These are phyloP conservation scores for Eolophus roseicapilla DNA, from an alignment of 2,113 vertebrate species.

Conservation along the genomic window DNA sequence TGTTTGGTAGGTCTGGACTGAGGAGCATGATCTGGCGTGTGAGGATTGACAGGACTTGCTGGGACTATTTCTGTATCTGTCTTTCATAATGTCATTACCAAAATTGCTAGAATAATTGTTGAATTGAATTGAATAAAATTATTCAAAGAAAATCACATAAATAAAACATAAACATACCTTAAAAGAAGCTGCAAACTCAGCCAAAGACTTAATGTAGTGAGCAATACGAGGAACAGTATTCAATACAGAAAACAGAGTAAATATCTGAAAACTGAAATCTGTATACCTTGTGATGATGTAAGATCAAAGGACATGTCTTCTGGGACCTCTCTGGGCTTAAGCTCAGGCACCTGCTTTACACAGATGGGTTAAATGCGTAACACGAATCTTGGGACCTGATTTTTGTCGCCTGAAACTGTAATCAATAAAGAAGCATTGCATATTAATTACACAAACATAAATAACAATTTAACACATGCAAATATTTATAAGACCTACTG, in stretches of 20 bases:
- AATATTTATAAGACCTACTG: background rate
- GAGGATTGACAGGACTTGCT: background rate
- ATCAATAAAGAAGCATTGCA: background rate
- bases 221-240: background rate
- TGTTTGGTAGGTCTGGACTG: background rate
- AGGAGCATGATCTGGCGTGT: background rate
- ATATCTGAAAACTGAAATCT: background rate
- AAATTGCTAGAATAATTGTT: background rate
- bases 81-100: background rate
- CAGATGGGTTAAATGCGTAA: background rate
- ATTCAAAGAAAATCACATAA: background rate
- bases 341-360: background rate
- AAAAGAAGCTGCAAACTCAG: background rate
- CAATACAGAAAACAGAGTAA: background rate
- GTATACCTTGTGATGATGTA: background rate
- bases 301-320: background rate
- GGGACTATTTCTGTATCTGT: background rate
- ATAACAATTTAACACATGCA: background rate
- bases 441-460: background rate
- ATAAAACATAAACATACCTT: background rate
- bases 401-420: background rate
- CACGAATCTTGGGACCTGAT: background rate
- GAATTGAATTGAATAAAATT: background rate
- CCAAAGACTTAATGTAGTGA: background rate
- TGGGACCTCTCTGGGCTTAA: background rate